phyloP scores from a whole-genome alignment of 2,797 vertebrate species.

The Gymnothorax reevesii region DNA sequence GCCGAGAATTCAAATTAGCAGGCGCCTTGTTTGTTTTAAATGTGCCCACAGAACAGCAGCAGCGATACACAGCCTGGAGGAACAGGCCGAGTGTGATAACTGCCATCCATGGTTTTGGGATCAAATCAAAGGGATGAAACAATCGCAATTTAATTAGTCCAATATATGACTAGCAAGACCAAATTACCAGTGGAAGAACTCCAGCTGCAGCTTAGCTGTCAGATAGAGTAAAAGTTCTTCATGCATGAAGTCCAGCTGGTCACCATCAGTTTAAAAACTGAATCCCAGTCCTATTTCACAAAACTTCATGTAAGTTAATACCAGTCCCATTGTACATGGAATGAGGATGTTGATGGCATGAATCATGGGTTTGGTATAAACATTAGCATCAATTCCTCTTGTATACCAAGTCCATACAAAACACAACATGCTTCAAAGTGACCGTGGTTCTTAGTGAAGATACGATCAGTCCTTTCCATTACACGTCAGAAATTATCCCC shows the following conservation, averaged over 20 bases:
- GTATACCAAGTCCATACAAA: neutral
- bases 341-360: neutral
- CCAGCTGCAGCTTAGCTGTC: constrained; percentile 24
- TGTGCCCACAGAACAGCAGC: constrained; percentile 19
- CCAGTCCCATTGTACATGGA: neutral
- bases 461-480: no score
- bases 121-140: constrained; percentile 27
- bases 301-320: constrained; percentile 1
- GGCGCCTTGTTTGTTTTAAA: constrained; percentile 12
- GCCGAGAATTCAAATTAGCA: constrained; percentile 27
- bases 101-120: constrained; percentile 25
- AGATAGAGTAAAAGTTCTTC: constrained; percentile 33
- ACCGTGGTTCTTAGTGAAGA: no score
- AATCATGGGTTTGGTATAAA: neutral
- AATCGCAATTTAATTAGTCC: constrained; percentile 34
- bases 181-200: constrained; percentile 19
- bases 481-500: no score
- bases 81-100: constrained; percentile 17
- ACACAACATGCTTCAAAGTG: neutral
- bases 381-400: neutral
- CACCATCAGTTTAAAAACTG: neutral
- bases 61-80: constrained; percentile 20
- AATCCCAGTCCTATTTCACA: constrained; percentile 3
- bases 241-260: neutral
- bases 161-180: constrained; percentile 25